These are phyloP conservation scores for Allacma fusca DNA, from an alignment of 2,888 invertebrate species.

Conservation along the genomic window DNA sequence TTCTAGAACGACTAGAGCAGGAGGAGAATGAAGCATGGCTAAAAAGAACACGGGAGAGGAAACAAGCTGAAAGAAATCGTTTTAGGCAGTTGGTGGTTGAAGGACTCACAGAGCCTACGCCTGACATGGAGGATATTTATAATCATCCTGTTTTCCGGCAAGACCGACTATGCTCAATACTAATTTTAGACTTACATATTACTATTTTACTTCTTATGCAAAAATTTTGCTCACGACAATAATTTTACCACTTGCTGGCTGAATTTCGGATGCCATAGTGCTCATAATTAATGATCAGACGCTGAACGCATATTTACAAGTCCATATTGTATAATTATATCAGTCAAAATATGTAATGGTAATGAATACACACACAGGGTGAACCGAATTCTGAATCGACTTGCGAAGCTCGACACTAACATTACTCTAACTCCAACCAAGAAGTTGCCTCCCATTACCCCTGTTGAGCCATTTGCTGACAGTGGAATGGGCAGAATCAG, in stretches of 20 bases:
- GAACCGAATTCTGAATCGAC: slow-evolving; percentile 55
- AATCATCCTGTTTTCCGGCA: slow-evolving; percentile 58
- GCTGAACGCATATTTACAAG: too few relatives aligned
- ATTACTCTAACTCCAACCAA: slow-evolving; percentile 14
- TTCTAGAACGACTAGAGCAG: slow-evolving; percentile 72
- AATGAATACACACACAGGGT: too few relatives aligned
- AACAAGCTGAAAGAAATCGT: slow-evolving; percentile 63
- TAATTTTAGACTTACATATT: slow-evolving; percentile 34
- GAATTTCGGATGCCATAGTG: too few relatives aligned
- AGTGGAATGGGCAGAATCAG: background rate
- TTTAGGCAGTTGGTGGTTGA: slow-evolving; percentile 57
- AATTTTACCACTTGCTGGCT: too few relatives aligned
- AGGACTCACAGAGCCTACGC: slow-evolving; percentile 57
- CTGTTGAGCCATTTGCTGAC: slow-evolving; percentile 44
- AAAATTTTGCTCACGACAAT: too few relatives aligned
- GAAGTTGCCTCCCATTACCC: slow-evolving; percentile 45
- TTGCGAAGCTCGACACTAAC: slow-evolving; percentile 47
- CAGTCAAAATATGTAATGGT: too few relatives aligned
- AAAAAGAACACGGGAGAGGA: slow-evolving; percentile 73
- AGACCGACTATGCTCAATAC: too few relatives aligned
- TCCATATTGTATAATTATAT: too few relatives aligned
- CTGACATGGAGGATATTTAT: slow-evolving; percentile 57
- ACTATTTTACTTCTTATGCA: background rate
- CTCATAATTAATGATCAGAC: too few relatives aligned
- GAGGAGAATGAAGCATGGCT: slow-evolving; percentile 73